These are phyloP conservation scores for Pogonus chalceus DNA, from an alignment of 1,140 invertebrate species.

Conservation along the genomic window DNA sequence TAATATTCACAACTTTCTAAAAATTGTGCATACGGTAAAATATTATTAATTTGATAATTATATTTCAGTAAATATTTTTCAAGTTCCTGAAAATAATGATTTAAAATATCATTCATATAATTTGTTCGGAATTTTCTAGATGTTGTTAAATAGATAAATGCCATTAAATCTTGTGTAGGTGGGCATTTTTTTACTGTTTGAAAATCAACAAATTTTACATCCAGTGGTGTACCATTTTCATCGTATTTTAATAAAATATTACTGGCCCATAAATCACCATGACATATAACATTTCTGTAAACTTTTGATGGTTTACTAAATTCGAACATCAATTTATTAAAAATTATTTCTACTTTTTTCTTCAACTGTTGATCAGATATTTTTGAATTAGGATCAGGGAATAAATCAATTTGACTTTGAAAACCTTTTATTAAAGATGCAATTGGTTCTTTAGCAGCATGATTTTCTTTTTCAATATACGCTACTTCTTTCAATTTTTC, in stretches of 20 bases:
- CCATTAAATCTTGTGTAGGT: constrained; percentile 39
- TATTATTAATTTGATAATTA: constrained; percentile 11
- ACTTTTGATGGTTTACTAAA: neutral
- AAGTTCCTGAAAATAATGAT: constrained; percentile 33
- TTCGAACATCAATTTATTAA: neutral
- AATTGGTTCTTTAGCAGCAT: neutral
- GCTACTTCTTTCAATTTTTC: constrained; percentile 7
- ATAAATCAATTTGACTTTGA: neutral
- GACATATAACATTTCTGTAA: constrained; percentile 9
- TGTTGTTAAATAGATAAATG: constrained; percentile 41
- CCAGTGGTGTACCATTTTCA: constrained; percentile 32
- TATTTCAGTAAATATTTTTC: constrained; percentile 23
- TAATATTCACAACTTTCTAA: constrained; percentile 11
- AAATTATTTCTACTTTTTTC: neutral
- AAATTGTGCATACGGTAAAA: constrained; percentile 16
- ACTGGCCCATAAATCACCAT: constrained; percentile 9
- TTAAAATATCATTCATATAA: constrained; percentile 27
- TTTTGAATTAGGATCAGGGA: neutral
- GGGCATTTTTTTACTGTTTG: constrained; percentile 45
- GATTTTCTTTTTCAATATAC: constrained; percentile 4
- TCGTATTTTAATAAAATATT: constrained; percentile 29
- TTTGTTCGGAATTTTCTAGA: constrained; percentile 18
- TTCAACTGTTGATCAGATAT: neutral
- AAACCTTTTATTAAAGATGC: neutral
- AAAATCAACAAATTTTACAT: constrained; percentile 46